Base-by-base conservation (phyloP, 1,140 invertebrate species). In the Cydia strobilella region DNA sequence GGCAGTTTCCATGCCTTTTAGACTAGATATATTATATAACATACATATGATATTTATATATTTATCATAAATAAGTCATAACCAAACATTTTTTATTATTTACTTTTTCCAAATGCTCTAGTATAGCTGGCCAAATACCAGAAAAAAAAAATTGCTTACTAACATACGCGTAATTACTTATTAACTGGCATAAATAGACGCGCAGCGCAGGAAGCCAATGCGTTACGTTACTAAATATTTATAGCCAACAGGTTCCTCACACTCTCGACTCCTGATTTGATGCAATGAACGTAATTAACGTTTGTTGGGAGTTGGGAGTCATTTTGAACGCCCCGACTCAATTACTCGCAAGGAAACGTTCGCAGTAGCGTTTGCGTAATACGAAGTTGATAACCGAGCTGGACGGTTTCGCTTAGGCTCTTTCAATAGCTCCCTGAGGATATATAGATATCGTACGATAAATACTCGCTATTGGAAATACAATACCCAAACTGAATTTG, bases 281-380 rank as follows among this genome's bases (percentile, higher is more conserved):
- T 77, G 51, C 23, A 69, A 69, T 42, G 59, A 75, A 69, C 31
- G 27, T 77, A 79, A 80, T 77, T 78, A 78, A 69, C 23, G 54
- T 74, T 76, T 76, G 79, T 77, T 79, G 71, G 75, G 75, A 75
- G 79, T 77, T 79, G 71, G 75, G 75, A 75, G 77, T 80, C 80
- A 77, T 80, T 81, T 83, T 77, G 65, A 82, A 82, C 83, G 85
- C 84, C 76, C 75, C 79, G 84, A 83, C 78, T 82, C 77, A 85
- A 80, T 82, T 84, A 75, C 75, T 80, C 74, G 82, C 79, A 79
- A 87, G 86, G 84, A 88, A 88, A 87, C 79, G 79, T 82, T 80
- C 84, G 77, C 80, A 75, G 72, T 79, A 74, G 76, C 74, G 78
- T 80, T 89, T 87, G 84, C 85, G 82, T 85, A 88, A 89, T 81